Evolutionary conservation across 2,113 vertebrate species (phyloP).

Genomic region (Oceanites oceanicus): DNA sequence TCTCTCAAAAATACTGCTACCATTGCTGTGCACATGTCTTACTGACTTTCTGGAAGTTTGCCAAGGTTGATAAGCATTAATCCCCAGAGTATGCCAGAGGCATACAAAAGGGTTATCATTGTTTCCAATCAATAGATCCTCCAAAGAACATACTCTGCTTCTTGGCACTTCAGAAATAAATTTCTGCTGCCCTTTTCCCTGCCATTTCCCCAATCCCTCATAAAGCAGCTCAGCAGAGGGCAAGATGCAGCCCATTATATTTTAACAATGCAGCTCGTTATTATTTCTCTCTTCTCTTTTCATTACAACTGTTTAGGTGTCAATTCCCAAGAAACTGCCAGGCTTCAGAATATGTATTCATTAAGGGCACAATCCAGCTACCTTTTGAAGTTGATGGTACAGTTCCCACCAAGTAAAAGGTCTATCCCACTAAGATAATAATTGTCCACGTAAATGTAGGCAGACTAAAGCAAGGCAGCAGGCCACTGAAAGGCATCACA

Average conservation of each 20-base stretch:
- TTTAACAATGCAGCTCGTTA: constrained; percentile 43
- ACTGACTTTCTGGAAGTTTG: neutral
- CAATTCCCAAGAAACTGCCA: neutral
- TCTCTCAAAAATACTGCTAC: neutral
- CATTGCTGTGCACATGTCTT: neutral
- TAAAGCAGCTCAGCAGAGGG: constrained; percentile 38
- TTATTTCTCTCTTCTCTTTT: constrained; percentile 42
- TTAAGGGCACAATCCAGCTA: neutral
- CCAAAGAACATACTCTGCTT: neutral
- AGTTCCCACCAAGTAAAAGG: neutral
- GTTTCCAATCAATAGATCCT: neutral
- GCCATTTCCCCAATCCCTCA: neutral
- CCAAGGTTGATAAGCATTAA: neutral
- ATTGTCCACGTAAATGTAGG: constrained; percentile 28
- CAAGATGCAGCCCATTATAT: constrained; percentile 33
- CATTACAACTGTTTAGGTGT: constrained; percentile 11
- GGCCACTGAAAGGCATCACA: neutral
- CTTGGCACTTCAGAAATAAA: constrained; percentile 6
- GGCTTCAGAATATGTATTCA: neutral
- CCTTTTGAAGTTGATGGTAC: constrained; percentile 32
- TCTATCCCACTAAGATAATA: constrained; percentile 45
- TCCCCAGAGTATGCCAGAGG: neutral
- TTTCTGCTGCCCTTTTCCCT: constrained; percentile 39
- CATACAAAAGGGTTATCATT: neutral
- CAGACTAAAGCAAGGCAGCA: neutral